phyloP scores from a whole-genome alignment of 2,888 invertebrate genomes.

The Tetropium fuscum region DNA sequence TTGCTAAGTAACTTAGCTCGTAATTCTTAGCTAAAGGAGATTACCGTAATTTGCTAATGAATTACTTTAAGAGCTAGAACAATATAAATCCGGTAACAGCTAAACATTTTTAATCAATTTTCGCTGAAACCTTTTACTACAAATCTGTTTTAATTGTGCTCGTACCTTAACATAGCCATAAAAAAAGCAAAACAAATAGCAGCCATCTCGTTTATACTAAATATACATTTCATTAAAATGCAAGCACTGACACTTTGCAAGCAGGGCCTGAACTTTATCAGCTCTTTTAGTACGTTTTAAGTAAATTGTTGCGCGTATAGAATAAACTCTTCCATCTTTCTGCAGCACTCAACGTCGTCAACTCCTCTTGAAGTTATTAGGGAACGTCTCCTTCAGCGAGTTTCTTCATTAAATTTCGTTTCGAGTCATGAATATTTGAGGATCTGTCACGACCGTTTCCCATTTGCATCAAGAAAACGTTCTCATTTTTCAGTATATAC shows the following conservation, averaged over 20 bases:
- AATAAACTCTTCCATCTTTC: slow-evolving; percentile 32
- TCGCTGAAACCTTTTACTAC: slow-evolving; percentile 3
- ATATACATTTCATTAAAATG: slow-evolving; percentile 26
- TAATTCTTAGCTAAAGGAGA: no score
- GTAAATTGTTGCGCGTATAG: slow-evolving; percentile 35
- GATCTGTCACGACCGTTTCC: slow-evolving; percentile 57
- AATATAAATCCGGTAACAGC: no score
- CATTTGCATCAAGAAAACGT: slow-evolving; percentile 54
- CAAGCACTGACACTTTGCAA: slow-evolving; percentile 15
- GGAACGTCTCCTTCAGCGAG: slow-evolving; percentile 25
- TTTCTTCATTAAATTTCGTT: slow-evolving; percentile 54
- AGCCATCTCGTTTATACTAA: not conserved
- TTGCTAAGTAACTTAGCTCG: no score
- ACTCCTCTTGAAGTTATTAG: slow-evolving; percentile 25
- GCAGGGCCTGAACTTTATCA: slow-evolving; percentile 30
- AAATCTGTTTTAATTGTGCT: slow-evolving; percentile 14
- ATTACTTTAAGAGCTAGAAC: no score
- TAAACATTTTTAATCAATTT: slow-evolving; percentile 13
- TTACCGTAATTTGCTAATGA: no score
- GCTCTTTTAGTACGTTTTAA: slow-evolving; percentile 37
- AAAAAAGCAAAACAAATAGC: slow-evolving; percentile 7
- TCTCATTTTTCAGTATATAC: slow-evolving; percentile 58
- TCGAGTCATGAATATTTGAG: slow-evolving; percentile 59
- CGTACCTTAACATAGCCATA: slow-evolving; percentile 1
- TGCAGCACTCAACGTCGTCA: slow-evolving; percentile 23